phyloP scores from a whole-genome alignment of 2,888 invertebrate species.

The Sceliomorpha sp. region DNA sequence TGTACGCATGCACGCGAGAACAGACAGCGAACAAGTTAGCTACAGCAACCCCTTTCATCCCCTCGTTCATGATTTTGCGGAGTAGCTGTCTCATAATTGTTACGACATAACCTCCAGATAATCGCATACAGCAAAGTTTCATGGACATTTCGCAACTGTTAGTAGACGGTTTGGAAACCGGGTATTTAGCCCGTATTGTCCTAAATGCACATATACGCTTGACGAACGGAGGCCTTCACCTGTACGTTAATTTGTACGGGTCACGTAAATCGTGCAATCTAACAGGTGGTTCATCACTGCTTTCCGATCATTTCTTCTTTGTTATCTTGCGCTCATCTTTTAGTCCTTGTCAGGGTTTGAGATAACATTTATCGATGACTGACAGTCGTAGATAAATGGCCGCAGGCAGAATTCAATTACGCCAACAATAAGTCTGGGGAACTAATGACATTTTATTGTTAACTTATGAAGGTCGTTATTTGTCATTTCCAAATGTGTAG shows the following conservation, averaged over 20 bases:
- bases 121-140: conserved; percentile 78
- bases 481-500: no score
- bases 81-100: conserved; percentile 79
- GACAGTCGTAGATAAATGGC: no score
- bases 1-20: conserved; percentile 59
- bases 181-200: conserved; percentile 80
- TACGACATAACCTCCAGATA: conserved; percentile 80
- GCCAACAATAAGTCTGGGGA: no score
- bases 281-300: conserved; percentile 55
- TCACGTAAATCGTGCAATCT: conserved; percentile 52
- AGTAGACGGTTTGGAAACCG: conserved; percentile 74
- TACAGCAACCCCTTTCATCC: conserved; percentile 45
- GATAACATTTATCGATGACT: not conserved
- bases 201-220: conserved; percentile 66
- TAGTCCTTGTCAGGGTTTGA: not conserved
- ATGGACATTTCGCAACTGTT: conserved; percentile 77
- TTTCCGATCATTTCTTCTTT: conserved; percentile 39
- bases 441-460: no score
- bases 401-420: no score
- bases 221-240: conserved; percentile 67
- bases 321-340: conserved; percentile 32
- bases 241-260: conserved; percentile 69
- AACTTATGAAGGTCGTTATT: no score
- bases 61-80: conserved; percentile 72
- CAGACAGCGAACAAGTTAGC: conserved; percentile 77